These are phyloP conservation scores for Erpetoichthys calabaricus DNA, from an alignment of 2,797 vertebrate genomes.

Conservation along the genomic window DNA sequence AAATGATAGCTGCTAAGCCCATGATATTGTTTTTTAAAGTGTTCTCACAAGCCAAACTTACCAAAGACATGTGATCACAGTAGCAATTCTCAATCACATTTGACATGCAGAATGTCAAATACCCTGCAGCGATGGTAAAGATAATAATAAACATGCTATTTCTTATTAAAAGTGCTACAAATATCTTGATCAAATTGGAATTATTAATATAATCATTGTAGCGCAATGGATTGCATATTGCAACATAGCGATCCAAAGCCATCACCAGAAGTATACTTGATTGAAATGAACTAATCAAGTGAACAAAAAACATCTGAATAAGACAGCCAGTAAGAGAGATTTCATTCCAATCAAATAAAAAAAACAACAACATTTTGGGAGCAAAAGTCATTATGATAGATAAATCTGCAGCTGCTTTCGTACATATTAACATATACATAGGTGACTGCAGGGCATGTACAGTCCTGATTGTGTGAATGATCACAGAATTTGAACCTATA, in stretches of 20 bases:
- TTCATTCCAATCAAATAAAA: constrained; percentile 23
- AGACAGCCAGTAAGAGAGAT: constrained; percentile 27
- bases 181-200: constrained; percentile 3
- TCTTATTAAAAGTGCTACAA: not conserved
- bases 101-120: constrained; percentile 24
- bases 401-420: constrained; percentile 19
- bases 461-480: constrained; percentile 18
- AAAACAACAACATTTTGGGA: constrained; percentile 27
- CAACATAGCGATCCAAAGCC: constrained; percentile 34
- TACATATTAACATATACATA: constrained; percentile 35
- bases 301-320: constrained; percentile 33
- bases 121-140: constrained; percentile 11
- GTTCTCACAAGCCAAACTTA: constrained; percentile 27
- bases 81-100: constrained; percentile 28
- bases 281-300: constrained; percentile 30
- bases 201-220: constrained; percentile 18
- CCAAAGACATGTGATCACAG: constrained; percentile 33
- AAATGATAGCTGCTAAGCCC: constrained; percentile 20
- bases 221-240: constrained; percentile 29
- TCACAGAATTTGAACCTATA: constrained; percentile 16
- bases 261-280: constrained; percentile 33
- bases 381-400: constrained; percentile 20
- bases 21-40: constrained; percentile 21
- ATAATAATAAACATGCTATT: constrained; percentile 2
- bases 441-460: constrained; percentile 30